phyloP scores from a whole-genome alignment of 2,888 invertebrate species.

The Rhamnusium bicolor region DNA sequence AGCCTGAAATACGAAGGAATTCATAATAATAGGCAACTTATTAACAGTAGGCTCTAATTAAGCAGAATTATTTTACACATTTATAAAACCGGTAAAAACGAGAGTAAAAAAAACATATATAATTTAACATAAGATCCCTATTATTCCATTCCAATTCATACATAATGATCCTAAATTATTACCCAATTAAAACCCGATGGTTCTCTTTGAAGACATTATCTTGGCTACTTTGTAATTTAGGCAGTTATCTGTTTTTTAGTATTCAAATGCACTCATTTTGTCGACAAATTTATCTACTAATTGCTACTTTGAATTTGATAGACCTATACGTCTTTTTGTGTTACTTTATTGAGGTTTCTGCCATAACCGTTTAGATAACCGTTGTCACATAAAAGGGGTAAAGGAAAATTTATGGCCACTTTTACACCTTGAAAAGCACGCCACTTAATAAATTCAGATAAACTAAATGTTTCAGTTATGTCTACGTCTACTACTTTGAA shows the following conservation, averaged over 20 bases:
- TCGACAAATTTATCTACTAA: constrained; percentile 19
- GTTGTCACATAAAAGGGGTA: background rate
- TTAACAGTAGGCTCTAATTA: no score
- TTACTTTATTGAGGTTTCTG: background rate
- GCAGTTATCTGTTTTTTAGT: constrained; percentile 3
- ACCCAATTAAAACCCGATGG: constrained; percentile 18
- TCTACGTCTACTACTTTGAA: no score
- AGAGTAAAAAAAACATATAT: no score
- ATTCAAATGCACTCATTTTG: background rate
- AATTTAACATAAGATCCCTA: no score
- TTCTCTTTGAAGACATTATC: constrained; percentile 15
- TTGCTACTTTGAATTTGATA: constrained; percentile 17
- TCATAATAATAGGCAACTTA: no score
- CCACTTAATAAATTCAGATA: background rate
- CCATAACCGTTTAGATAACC: constrained; percentile 14
- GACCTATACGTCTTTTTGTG: background rate
- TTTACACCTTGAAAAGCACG: background rate
- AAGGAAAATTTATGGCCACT: background rate
- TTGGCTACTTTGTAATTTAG: constrained; percentile 5
- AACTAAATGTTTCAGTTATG: background rate
- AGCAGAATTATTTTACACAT: no score
- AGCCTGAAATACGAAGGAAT: no score
- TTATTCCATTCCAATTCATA: no score
- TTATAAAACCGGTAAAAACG: no score
- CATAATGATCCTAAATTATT: background rate